These are phyloP conservation scores for Helicoverpa assulta DNA, from an alignment of 2,888 invertebrate species.

Conservation along the genomic window DNA sequence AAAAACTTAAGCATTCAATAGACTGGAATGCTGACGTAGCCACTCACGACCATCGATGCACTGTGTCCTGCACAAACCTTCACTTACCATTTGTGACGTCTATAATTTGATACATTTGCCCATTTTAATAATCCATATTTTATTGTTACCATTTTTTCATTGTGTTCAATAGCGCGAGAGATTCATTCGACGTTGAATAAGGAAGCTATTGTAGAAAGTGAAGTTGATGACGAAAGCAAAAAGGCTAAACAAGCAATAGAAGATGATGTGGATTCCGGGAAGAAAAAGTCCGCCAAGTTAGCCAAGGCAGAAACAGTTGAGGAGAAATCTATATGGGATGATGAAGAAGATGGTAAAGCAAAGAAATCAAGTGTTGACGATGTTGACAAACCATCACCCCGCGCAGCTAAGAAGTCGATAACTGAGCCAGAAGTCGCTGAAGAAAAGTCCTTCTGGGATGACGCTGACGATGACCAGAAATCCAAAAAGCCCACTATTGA, in stretches of 20 bases:
- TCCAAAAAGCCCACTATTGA: constrained; percentile 66
- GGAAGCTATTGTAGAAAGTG: constrained; percentile 86
- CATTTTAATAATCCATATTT: constrained; percentile 68
- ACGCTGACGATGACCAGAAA: constrained; percentile 69
- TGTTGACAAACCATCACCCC: constrained; percentile 63
- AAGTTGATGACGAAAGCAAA: constrained; percentile 83
- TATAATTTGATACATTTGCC: constrained; percentile 71
- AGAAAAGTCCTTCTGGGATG: constrained; percentile 77
- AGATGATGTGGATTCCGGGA: constrained; percentile 65
- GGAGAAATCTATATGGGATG: constrained; percentile 79
- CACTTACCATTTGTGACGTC: constrained; percentile 79
- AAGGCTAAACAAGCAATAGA: constrained; percentile 71
- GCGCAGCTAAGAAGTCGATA: constrained; percentile 67
- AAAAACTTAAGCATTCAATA: constrained; percentile 80
- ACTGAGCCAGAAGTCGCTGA: constrained; percentile 74
- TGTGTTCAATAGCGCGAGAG: constrained; percentile 87
- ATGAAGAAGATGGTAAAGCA: constrained; percentile 71
- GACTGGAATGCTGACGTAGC: constrained; percentile 83
- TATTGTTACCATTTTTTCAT: constrained; percentile 77
- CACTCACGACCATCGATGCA: constrained; percentile 68
- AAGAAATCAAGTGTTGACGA: constrained; percentile 72
- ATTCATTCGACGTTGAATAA: constrained; percentile 86
- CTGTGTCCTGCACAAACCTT: constrained; percentile 64
- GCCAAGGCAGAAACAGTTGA: constrained; percentile 69
- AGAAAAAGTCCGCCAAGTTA: constrained; percentile 68